Evolutionary conservation across 2,113 vertebrate species (phyloP).

Genomic region (Antechinus stuartii): DNA sequence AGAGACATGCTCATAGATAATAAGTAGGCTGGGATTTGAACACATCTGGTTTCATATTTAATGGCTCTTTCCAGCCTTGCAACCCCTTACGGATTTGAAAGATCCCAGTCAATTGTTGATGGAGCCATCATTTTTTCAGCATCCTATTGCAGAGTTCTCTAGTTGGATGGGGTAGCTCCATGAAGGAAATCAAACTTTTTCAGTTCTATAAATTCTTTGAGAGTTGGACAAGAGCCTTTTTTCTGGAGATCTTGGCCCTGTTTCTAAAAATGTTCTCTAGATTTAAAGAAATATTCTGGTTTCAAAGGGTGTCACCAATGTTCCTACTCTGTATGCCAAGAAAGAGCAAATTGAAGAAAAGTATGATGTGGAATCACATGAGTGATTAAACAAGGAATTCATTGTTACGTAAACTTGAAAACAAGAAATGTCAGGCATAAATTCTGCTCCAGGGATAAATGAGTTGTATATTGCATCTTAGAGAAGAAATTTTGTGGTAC

Average conservation of each 20-base stretch:
- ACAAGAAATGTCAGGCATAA: not conserved
- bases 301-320: not conserved
- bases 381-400: not conserved
- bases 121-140: not conserved
- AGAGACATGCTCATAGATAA: not conserved
- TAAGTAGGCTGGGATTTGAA: not conserved
- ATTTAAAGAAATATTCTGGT: not conserved
- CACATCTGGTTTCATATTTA: not conserved
- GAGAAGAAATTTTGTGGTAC: not conserved
- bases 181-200: not conserved
- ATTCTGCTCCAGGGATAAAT: not conserved
- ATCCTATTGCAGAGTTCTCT: not conserved
- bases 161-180: not conserved
- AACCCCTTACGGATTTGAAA: not conserved
- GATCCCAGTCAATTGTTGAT: not conserved
- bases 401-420: not conserved
- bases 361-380: not conserved
- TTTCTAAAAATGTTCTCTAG: not conserved
- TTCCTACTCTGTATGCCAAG: not conserved
- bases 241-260: not conserved
- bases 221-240: not conserved
- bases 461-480: not conserved
- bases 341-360: not conserved
- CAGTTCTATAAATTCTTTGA: not conserved
- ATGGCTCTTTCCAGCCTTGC: not conserved